A percentile compares a stretch with the other conserved stretches of the same genome.
Conservation (phyloP, 2,797 vertebrate species). For the Gephyroberyx darwinii region DNA sequence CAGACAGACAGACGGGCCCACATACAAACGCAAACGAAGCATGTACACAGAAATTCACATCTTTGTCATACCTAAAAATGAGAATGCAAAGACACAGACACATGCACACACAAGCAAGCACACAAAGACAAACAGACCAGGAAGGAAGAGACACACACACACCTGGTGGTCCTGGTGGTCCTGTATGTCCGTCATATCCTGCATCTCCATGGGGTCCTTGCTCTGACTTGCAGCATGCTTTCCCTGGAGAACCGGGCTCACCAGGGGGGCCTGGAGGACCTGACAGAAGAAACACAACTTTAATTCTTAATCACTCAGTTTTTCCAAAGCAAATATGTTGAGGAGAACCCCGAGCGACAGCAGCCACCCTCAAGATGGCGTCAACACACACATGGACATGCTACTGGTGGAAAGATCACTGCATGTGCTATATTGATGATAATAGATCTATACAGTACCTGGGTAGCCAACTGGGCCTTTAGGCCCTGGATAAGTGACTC, state of each 20-base stretch:
- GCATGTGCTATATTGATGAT: not conserved
- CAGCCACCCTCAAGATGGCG: not conserved
- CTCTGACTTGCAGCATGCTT: not conserved
- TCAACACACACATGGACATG: not conserved
- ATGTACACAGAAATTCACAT: not conserved
- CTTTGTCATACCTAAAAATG: not conserved
- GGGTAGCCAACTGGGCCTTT: slow-evolving; percentile 62
- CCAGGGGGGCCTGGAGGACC: slow-evolving; percentile 59
- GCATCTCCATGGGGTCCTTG: slow-evolving; percentile 44
- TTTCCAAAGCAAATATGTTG: not conserved
- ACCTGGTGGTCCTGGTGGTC: slow-evolving; percentile 59
- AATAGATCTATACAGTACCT: slow-evolving; percentile 50
- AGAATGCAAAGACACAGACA: not conserved
- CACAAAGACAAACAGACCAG: not conserved
- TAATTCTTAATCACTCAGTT: not conserved
- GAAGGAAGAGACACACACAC: slow-evolving; percentile 7
- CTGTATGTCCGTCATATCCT: slow-evolving; percentile 61
- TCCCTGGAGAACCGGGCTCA: slow-evolving; percentile 46
- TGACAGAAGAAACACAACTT: slow-evolving; percentile 23
- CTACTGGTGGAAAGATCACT: not conserved
- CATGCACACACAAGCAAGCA: not conserved
- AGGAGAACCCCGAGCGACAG: no score
- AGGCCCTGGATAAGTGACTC: slow-evolving; percentile 25
- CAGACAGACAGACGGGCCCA: not conserved
- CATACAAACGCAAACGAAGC: not conserved